Percentiles rank a stretch among this genome's conserved stretches.
Conservation (phyloP, 2,888 invertebrate genomes). For the Leptopilina myrica region DNA sequence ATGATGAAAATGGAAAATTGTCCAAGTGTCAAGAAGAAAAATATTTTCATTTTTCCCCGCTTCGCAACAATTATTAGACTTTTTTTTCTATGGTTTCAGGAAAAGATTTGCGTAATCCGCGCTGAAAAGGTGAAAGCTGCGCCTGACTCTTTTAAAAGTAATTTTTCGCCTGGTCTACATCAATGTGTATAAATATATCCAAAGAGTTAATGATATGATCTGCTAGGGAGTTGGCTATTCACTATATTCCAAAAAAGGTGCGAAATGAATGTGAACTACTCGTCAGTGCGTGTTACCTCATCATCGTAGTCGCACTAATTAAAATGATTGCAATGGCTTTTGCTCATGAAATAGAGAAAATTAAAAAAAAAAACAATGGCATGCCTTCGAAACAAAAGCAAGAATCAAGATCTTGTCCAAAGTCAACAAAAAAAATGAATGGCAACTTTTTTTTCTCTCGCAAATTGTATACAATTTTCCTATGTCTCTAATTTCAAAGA, state of each 20-base stretch:
- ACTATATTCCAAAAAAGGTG: conserved; percentile 27
- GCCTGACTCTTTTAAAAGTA: conserved; percentile 22
- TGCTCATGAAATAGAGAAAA: conserved; percentile 45
- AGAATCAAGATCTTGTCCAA: conserved; percentile 1
- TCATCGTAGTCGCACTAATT: conserved; percentile 49
- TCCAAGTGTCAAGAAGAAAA: too few species aligned
- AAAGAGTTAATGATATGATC: not conserved
- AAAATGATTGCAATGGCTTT: conserved; percentile 41
- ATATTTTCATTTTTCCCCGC: not conserved
- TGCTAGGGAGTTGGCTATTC: conserved; percentile 10
- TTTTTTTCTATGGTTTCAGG: not conserved
- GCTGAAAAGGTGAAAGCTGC: conserved; percentile 42
- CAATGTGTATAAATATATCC: conserved; percentile 41
- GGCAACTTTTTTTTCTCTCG: not conserved
- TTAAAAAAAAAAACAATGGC: not conserved
- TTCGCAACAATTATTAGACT: not conserved
- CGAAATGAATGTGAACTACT: conserved; percentile 26
- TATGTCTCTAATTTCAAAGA: too few species aligned
- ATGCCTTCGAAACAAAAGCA: not conserved
- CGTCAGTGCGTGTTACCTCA: conserved; percentile 48
- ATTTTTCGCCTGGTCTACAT: conserved; percentile 47
- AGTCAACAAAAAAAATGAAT: not conserved
- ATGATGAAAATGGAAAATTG: too few species aligned
- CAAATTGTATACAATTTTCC: not conserved
- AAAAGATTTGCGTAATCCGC: conserved; percentile 55